Evolutionary conservation across 2,797 vertebrate genomes (phyloP), one percentile per base, ranked within the genome.

Genomic region (Tauraco hartlaubi): DNA sequence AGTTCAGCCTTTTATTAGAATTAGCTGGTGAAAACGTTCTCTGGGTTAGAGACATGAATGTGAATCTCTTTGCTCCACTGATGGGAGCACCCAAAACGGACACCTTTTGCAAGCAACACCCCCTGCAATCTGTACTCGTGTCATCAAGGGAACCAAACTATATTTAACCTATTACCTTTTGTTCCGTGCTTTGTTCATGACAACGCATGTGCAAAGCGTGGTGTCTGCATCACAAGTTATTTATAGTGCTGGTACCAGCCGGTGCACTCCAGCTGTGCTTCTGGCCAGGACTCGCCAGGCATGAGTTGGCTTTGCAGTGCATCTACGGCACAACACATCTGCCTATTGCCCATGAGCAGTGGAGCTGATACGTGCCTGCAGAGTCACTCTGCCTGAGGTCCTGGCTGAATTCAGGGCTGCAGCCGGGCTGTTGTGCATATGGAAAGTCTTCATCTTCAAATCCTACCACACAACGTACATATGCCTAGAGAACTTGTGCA

Each of bases 401-500:
- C 44, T 22, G 41, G 19, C 19, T 18, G 44, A 25, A 37, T 25
- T 41, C 12, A 8, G 37, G 69, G 37, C 72, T 39, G 58, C 35
- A 72, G 52, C 48, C 3, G 0, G 21, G 11, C 44, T 0, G 0
- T 29, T 59, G 7, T 4, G 31, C 15, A 3, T 9, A 1, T 12
- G 39, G n/a, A 22, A 44, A 21, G 22, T 26, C 39, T 71, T 15
- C 16, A 5, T 67, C 84, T 52, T 62, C 51, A 46, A 12, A 6
- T 62, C 37, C 23, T 25, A 3, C 21, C 26, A 25, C 17, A 9
- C 7, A 9, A 4, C 0, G 2, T 6, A 16, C 18, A 16, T 56
- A 5, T 5, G 46, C 37, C 28, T 1, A 1, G 62, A n/a, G 29
- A 3, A 39, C 28, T 63, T 3, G 20, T 28, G 61, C 17, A 0